Conservation (phyloP, 2,888 invertebrate genomes). For the Spatulosminthurus flaviceps region DNA sequence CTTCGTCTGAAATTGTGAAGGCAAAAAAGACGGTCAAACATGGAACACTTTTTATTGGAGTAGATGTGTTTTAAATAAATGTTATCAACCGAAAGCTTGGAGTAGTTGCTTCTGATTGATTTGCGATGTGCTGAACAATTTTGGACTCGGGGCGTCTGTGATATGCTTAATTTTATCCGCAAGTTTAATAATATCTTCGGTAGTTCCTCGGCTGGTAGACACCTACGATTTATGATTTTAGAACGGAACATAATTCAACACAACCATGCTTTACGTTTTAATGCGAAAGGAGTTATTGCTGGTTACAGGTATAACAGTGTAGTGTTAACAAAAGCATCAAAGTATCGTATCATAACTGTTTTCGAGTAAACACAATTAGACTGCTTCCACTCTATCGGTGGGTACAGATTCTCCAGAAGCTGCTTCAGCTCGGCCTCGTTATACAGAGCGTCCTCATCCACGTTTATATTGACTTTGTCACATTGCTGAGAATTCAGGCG, state of each 20-base stretch:
- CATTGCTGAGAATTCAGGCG: no score
- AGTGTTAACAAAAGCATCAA: no score
- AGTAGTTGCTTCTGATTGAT: neutral
- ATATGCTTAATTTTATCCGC: neutral
- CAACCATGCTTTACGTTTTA: no score
- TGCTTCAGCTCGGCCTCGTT: neutral
- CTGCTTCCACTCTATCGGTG: neutral
- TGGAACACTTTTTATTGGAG: neutral
- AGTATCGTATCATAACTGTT: no score
- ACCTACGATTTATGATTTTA: no score
- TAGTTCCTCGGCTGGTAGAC: neutral
- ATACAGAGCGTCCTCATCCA: neutral
- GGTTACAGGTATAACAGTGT: neutral
- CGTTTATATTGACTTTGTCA: neutral
- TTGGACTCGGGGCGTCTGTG: neutral
- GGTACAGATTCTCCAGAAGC: slow-evolving; percentile 12
- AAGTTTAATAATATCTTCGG: neutral
- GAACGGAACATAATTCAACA: no score
- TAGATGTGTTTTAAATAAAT: neutral
- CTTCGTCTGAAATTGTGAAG: slow-evolving; percentile 24
- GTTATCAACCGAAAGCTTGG: slow-evolving; percentile 2
- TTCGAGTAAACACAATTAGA: neutral
- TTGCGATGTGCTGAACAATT: neutral
- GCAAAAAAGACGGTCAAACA: neutral
- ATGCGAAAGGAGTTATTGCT: neutral